Evolutionary conservation across 2,888 invertebrate species (phyloP), one percentile per base, ranked within the genome.

Genomic region (Tribolium freemani): DNA sequence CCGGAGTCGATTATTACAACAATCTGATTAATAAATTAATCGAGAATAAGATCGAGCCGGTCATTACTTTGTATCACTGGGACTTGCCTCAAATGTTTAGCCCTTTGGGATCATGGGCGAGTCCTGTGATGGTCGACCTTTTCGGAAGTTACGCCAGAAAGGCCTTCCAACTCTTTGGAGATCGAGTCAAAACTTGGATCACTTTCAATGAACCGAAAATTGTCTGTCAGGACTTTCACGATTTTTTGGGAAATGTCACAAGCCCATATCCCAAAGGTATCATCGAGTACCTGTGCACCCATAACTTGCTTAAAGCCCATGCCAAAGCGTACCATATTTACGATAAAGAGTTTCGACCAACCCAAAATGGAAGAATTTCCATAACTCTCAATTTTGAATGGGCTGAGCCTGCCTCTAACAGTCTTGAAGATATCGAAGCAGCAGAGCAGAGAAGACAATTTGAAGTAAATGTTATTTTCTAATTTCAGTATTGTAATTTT

Each of bases 1-100:
- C 89, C 1, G 95, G 94, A 11, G 88, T 95, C 8, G 86, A 90
- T 53, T 92, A 92, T 84, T 93, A 93, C 85, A 88, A 88, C 56
- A 86, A 88, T 54, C 82, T 93, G n/a, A 87, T 93, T 9, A 84
- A 89, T 53, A 90, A 89, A 78, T 85, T 93, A 2, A 75, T 86
- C 0, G 74, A 63, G 30, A 87, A 87, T 63, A 88, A 87, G n/a
- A 89, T 92, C 21, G 83, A 87, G 71, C 91, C 92, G 0, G 58
- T 88, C 8, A 80, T 89, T 5, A 91, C 90, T 3, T 26, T 89
- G 0, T 88, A 86, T 76, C 85, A 87, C 72, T 83, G 84, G 82
- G 83, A 83, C 67, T 60, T 79, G 6, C 83, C 83, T 2, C 80
- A 79, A 69, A 38, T 58, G 10, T 51, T 83, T 8, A 68, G 68